phyloP scores from a whole-genome alignment of 2,888 invertebrate genomes.

The Yponomeuta malinellus region DNA sequence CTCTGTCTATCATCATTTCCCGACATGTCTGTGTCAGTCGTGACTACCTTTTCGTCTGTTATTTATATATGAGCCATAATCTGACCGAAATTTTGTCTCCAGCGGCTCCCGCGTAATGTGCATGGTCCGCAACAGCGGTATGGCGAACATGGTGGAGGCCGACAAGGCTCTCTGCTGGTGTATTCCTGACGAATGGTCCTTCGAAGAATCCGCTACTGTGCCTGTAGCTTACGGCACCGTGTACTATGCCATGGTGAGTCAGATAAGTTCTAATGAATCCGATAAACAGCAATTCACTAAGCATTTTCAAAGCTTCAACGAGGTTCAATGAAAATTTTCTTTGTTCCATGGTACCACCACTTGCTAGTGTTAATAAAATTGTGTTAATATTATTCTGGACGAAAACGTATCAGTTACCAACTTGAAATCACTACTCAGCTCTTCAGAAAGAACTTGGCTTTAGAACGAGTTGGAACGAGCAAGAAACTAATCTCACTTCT shows the following conservation, averaged over 20 bases:
- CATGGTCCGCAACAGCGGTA: slow-evolving; percentile 72
- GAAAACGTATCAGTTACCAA: too few relatives aligned
- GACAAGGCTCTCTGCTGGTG: slow-evolving; percentile 78
- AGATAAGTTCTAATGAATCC: not conserved
- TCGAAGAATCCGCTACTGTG: slow-evolving; percentile 85
- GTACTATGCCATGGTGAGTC: slow-evolving; percentile 70
- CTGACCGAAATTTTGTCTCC: slow-evolving; percentile 20
- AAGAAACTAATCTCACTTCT: not conserved
- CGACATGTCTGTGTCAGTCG: too few relatives aligned
- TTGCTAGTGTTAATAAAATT: not conserved
- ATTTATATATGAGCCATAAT: too few relatives aligned
- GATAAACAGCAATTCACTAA: too few relatives aligned
- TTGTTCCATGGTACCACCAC: too few relatives aligned
- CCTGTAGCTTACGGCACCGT: slow-evolving; percentile 87
- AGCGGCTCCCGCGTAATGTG: slow-evolving; percentile 81
- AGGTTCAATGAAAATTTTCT: too few relatives aligned
- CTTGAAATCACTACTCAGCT: too few relatives aligned
- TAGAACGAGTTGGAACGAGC: not conserved
- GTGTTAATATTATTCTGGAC: too few relatives aligned
- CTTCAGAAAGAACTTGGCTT: too few relatives aligned
- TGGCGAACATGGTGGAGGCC: slow-evolving; percentile 77
- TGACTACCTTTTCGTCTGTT: too few relatives aligned
- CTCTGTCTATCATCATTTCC: too few relatives aligned
- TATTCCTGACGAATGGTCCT: slow-evolving; percentile 82
- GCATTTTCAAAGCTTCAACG: too few relatives aligned